Evolutionary conservation across 2,113 vertebrate genomes (phyloP).

Genomic region (Aleadryas rufinucha): DNA sequence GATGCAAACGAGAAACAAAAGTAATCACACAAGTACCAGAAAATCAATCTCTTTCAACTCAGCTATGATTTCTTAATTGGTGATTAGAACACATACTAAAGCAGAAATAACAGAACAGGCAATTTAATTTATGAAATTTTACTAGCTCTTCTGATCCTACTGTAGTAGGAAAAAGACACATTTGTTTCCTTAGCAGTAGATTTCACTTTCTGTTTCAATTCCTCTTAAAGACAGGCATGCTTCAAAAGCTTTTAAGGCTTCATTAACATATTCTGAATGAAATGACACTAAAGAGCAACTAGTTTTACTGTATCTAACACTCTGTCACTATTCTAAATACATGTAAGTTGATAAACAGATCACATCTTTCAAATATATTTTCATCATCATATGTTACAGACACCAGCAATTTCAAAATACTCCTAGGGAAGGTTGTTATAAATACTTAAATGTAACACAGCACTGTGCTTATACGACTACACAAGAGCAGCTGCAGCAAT

Average conservation of each 20-base stretch:
- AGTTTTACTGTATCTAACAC: not conserved
- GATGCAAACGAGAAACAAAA: not conserved
- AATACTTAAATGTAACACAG: not conserved
- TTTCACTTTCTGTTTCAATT: not conserved
- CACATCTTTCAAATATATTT: not conserved
- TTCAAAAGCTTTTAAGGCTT: not conserved
- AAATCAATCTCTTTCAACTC: not conserved
- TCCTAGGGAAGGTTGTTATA: not conserved
- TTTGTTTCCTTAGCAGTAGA: not conserved
- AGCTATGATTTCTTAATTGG: not conserved
- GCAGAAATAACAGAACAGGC: not conserved
- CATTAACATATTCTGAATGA: not conserved
- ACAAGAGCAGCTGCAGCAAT: not conserved
- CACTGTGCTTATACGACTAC: not conserved
- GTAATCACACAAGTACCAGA: not conserved
- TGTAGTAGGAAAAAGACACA: not conserved
- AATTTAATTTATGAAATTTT: not conserved
- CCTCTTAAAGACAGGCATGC: not conserved
- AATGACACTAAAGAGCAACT: not conserved
- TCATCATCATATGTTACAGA: not conserved
- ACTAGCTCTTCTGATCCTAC: not conserved
- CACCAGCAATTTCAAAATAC: not conserved
- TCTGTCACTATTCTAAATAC: not conserved
- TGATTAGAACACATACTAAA: not conserved
- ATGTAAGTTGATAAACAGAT: not conserved